These are phyloP conservation scores for Varroa destructor DNA, from an alignment of 1,140 invertebrate species.

Conservation along the genomic window DNA sequence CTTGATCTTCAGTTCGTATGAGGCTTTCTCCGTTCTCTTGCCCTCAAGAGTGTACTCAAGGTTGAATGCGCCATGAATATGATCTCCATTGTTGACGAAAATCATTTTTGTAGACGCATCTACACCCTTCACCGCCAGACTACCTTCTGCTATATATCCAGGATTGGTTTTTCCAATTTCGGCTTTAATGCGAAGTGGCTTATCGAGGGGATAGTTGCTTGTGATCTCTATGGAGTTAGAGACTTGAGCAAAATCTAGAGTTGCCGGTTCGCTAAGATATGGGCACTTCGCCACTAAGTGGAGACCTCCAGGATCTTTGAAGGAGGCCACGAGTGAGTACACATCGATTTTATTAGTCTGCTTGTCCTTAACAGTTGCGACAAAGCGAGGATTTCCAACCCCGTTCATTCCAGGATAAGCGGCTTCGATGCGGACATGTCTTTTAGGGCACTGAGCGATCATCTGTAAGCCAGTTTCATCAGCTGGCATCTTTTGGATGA, in stretches of 20 bases:
- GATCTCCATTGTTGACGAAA: neutral
- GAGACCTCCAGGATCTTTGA: neutral
- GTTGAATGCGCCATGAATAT: neutral
- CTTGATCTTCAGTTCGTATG: slow-evolving; percentile 15
- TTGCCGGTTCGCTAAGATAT: neutral
- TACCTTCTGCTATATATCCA: neutral
- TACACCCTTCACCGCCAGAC: neutral
- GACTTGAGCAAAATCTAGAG: neutral
- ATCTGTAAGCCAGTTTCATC: neutral
- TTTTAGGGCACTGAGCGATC: neutral
- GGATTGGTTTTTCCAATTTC: neutral
- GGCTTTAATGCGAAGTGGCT: neutral
- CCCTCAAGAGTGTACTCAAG: neutral
- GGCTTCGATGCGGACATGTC: neutral
- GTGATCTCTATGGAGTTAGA: neutral
- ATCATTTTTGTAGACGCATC: neutral
- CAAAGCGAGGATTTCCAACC: neutral
- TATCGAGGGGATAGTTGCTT: slow-evolving; percentile 8
- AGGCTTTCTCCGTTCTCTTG: neutral
- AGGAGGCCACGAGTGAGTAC: neutral
- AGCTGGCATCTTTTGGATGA: neutral
- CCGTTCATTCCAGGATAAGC: neutral
- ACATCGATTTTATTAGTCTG: neutral
- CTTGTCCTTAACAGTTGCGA: neutral
- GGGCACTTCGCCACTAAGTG: neutral